phyloP scores from a whole-genome alignment of 2,888 invertebrate species.

The Venustoraphidia nigricollis region DNA sequence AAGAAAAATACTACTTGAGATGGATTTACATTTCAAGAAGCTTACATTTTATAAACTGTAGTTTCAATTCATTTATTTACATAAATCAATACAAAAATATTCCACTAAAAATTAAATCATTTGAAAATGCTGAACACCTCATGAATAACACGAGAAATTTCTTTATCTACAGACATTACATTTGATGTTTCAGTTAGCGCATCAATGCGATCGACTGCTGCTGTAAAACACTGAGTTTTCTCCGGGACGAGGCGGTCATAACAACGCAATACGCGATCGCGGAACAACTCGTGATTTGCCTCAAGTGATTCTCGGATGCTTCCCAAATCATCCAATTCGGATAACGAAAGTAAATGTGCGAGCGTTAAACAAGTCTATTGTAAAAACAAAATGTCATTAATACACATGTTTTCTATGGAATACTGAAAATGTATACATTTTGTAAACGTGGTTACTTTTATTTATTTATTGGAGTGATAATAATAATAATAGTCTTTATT shows the following conservation, averaged over 20 bases:
- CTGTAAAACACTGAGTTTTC: conserved; percentile 22
- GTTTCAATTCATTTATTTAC: too few relatives aligned
- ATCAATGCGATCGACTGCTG: conserved; percentile 19
- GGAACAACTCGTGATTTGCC: conserved; percentile 28
- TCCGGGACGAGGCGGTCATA: conserved; percentile 28
- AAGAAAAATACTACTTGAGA: too few relatives aligned
- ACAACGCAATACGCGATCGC: conserved; percentile 24
- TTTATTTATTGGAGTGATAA: too few relatives aligned
- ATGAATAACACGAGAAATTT: conserved; percentile 4
- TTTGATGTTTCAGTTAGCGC: too few relatives aligned
- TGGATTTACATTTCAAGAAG: too few relatives aligned
- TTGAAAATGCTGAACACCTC: conserved; percentile 6
- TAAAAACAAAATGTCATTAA: conserved; percentile 10
- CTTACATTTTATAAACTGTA: too few relatives aligned
- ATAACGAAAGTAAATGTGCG: conserved; percentile 48
- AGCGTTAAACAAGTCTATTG: conserved; percentile 58
- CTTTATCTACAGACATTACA: too few relatives aligned
- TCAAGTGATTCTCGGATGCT: conserved; percentile 34
- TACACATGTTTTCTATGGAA: conserved; percentile 3
- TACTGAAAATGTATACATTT: conserved; percentile 7
- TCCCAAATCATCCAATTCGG: conserved; percentile 39
- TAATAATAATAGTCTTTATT: too few relatives aligned
- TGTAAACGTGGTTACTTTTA: not conserved
- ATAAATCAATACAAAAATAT: not conserved
- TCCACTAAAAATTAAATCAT: not conserved